Evolutionary conservation across 2,113 vertebrate species (phyloP), one percentile per base, ranked within the genome.

Genomic region (Calonectris borealis): DNA sequence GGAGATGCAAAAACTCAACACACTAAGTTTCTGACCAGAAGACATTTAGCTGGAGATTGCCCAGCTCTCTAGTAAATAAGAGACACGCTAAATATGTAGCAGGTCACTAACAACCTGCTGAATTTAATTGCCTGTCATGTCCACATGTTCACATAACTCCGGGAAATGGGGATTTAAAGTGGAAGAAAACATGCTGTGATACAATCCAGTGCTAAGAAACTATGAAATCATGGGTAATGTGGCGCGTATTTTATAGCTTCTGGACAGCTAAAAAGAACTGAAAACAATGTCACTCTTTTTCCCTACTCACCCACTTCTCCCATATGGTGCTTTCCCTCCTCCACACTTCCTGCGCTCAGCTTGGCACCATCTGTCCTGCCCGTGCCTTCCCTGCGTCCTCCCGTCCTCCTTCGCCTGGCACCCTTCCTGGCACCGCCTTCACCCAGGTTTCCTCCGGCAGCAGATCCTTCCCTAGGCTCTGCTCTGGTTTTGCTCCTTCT

Each of bases 281-380:
- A 42, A 87, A 68, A 68, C 65, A 55, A n/a, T 21, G 54, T 40
- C 78, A 57, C 65, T 82, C 71, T 16, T 16, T 32, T 38, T n/a
- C 78, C 75, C 52, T 70, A 5, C 76, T 91, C 94, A 34, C 85
- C 84, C 92, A 76, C 75, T 64, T 86, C 61, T 78, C 49, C 79
- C 90, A 87, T 61, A 29, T 88, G 95, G 32, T 77, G 54, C 88
- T 57, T 71, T 78, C 44, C 88, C 66, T 80, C 85, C 82, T 93
- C 84, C 90, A 29, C 32, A 0, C 9, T 68, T 89, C 87, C 92
- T 60, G 64, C 92, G 88, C 75, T 32, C 62, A 8, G 32, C 77
- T 49, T 54, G 57, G 66, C 90, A 76, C 88, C 88, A 68, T 88
- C 90, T 92, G 85, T 71, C 48, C 90, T 64, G 36, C 79, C 68